A percentile compares a stretch with the other conserved stretches of the same genome.
Evolutionary conservation across 2,113 vertebrate species (phyloP).

Genomic region (Dolichotis patagonum): DNA sequence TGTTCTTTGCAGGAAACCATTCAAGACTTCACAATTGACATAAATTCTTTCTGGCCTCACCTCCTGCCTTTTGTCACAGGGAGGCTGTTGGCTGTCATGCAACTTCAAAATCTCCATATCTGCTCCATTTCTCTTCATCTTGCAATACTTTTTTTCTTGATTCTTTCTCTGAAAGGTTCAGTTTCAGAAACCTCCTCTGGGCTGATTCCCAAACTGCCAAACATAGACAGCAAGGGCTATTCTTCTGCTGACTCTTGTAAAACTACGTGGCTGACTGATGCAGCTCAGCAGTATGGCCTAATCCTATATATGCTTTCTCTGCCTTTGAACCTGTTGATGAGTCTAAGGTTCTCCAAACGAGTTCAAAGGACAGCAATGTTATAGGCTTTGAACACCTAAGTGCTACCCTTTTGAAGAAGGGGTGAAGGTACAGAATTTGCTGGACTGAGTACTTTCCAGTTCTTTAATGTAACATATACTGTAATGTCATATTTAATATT

Average conservation of each 20-base stretch:
- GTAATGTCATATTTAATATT: no score
- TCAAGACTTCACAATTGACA: neutral
- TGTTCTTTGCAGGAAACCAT: neutral
- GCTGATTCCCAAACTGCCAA: neutral
- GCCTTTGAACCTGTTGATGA: neutral
- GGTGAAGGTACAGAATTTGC: neutral
- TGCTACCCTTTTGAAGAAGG: neutral
- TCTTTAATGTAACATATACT: no score
- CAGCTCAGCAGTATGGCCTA: neutral
- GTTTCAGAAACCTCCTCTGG: neutral
- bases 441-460: neutral
- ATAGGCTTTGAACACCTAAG: neutral
- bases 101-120: neutral
- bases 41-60: neutral
- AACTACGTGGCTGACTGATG: neutral
- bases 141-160: neutral
- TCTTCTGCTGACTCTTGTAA: slow-evolving; percentile 10
- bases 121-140: neutral
- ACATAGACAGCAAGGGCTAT: neutral
- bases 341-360: neutral
- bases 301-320: neutral
- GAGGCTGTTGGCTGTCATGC: neutral
- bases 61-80: neutral
- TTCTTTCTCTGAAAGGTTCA: neutral
- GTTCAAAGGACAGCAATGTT: neutral